phyloP scores from a whole-genome alignment of 2,113 vertebrate species.

The Hippocampus mohnikei region DNA sequence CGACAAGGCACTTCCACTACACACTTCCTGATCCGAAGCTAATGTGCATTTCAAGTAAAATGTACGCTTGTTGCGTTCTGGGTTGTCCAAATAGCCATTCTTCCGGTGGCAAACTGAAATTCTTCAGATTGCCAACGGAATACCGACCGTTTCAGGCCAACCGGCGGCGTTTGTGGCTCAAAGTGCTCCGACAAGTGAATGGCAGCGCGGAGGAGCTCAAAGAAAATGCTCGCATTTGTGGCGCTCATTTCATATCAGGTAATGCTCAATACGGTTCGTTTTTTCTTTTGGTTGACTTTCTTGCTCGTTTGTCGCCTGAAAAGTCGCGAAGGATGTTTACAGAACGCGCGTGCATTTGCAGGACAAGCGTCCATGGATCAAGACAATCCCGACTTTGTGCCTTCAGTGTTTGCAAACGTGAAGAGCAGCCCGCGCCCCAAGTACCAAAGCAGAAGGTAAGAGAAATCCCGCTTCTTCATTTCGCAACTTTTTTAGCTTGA shows the following conservation, averaged over 20 bases:
- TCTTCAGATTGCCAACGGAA: slow-evolving; percentile 36
- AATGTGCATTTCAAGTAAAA: slow-evolving; percentile 14
- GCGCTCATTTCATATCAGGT: slow-evolving; percentile 58
- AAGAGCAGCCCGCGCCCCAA: neutral
- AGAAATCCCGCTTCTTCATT: neutral
- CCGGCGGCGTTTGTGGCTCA: slow-evolving; percentile 36
- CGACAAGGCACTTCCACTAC: neutral
- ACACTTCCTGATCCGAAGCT: slow-evolving; percentile 18
- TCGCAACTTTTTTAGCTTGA: neutral
- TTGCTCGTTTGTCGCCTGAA: neutral
- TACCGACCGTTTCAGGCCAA: slow-evolving; percentile 8
- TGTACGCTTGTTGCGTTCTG: slow-evolving; percentile 40
- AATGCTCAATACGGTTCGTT: neutral
- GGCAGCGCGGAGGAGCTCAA: neutral
- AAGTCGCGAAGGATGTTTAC: neutral
- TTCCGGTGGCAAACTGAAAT: neutral
- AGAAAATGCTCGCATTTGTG: slow-evolving; percentile 28
- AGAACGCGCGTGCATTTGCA: slow-evolving; percentile 11
- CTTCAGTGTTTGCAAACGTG: slow-evolving; percentile 34
- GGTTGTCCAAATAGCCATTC: slow-evolving; percentile 24
- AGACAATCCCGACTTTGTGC: slow-evolving; percentile 46
- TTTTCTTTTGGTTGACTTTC: neutral
- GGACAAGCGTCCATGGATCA: slow-evolving; percentile 32
- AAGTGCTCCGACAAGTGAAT: slow-evolving; percentile 28
- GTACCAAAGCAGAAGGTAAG: slow-evolving; percentile 19